Evolutionary conservation across 2,797 vertebrate species (phyloP).

Genomic region (Paedocypris micromegethes): DNA sequence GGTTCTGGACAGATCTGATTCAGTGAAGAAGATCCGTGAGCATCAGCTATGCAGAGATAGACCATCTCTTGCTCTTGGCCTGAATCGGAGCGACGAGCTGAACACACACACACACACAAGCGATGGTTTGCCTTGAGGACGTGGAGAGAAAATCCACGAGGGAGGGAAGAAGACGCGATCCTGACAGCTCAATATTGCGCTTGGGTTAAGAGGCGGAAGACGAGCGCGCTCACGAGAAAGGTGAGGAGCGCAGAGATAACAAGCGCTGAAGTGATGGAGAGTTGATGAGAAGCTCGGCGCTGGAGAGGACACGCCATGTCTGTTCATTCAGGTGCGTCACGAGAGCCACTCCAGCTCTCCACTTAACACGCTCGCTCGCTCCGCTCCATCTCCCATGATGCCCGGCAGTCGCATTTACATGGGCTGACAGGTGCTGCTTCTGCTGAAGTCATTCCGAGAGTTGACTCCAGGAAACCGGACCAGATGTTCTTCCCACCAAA

Average conservation of each 20-base stretch:
- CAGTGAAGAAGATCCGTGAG: too few relatives aligned
- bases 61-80: constrained; percentile 41
- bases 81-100: constrained; percentile 27
- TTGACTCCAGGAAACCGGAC: too few relatives aligned
- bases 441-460: too few relatives aligned
- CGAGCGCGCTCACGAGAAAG: constrained; percentile 37
- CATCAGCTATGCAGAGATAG: background rate
- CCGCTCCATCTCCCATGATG: too few relatives aligned
- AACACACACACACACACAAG: constrained; percentile 41
- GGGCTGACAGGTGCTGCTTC: too few relatives aligned
- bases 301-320: constrained; percentile 12
- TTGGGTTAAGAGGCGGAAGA: constrained; percentile 45
- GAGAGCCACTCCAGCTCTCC: constrained; percentile 39
- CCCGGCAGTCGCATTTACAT: too few relatives aligned
- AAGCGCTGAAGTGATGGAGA: constrained; percentile 50
- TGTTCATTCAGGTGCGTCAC: constrained; percentile 28
- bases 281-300: constrained; percentile 27
- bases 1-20: too few relatives aligned
- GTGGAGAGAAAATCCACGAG: constrained; percentile 43
- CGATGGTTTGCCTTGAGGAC: constrained; percentile 36
- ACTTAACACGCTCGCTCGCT: constrained; percentile 19
- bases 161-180: constrained; percentile 39
- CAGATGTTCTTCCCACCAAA: too few relatives aligned
- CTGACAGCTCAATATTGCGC: constrained; percentile 37
- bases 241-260: constrained; percentile 20